phyloP scores from a whole-genome alignment of 1,140 invertebrate species.

The Ridgeia piscesae region DNA sequence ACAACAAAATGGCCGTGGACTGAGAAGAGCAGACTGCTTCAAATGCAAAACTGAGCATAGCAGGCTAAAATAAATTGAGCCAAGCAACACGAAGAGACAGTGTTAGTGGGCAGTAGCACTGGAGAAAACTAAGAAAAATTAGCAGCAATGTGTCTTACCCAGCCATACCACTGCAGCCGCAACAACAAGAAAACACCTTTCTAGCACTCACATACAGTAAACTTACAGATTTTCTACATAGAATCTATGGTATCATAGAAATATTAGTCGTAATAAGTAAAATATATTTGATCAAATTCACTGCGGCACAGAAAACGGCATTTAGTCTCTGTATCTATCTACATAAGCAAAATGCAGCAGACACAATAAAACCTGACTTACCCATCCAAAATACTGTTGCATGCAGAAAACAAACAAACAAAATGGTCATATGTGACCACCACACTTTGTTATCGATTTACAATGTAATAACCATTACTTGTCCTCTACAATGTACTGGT shows the following conservation, averaged over 20 bases:
- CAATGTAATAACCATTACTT: neutral
- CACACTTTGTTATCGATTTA: neutral
- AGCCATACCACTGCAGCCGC: neutral
- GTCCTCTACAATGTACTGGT: neutral
- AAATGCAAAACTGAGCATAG: neutral
- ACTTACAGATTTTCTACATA: neutral
- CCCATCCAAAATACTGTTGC: constrained; percentile 4
- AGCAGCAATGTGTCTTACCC: neutral
- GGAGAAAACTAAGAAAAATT: neutral
- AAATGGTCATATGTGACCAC: neutral
- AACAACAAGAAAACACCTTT: neutral
- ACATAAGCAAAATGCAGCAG: neutral
- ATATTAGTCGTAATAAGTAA: neutral
- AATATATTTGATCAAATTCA: neutral
- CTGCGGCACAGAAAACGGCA: neutral
- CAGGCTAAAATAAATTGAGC: neutral
- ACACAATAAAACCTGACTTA: neutral
- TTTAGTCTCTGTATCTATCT: neutral
- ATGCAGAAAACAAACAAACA: neutral
- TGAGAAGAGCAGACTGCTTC: neutral
- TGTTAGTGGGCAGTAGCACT: neutral
- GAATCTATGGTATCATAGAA: neutral
- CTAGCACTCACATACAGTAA: neutral
- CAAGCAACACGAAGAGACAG: neutral
- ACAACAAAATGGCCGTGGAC: neutral